Evolutionary conservation across 2,113 vertebrate species (phyloP), one percentile per base, ranked within the genome.

Genomic region (Oreochromis spilurus): DNA sequence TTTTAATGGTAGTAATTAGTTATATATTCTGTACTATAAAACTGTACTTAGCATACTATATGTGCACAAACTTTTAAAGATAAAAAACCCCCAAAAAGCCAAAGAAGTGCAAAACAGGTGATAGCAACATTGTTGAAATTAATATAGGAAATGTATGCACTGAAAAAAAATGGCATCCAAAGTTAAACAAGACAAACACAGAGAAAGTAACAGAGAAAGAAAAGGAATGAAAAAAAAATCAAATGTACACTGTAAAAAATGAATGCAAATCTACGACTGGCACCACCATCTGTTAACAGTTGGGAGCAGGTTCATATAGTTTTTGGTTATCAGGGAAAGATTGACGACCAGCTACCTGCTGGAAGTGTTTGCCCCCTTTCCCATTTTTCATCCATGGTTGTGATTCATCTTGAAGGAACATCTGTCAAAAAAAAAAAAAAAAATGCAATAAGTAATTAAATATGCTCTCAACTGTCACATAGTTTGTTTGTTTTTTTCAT

Each of bases 1-100:
- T 24, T 24, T 70, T 43, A 24, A 43, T 70, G 4, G 19, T 9
- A 11, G 14, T 24, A 21, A 75, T 14, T 19, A 75, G 48, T 75
- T 26, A 29, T 75, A 48, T 48, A 11, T 48, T 48, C 14, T 45
- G 9, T 36, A 45, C 7, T 43, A 26, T 72, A 2, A 72, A 3
- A 1, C 13, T 72, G 38, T 70, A 4, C n/a, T 24, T 70, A 16
- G 38, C n/a, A 45, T 62, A 62, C 5, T 62, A 7, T 45, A 72
- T 72, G 13, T 72, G 21, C 67, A 45, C 38, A 72, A 17, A 45
- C 14, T 0, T 72, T 24, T 45, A 3, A 45, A 72, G 40, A 16
- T 45, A 72, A 72, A 43, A 2, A 4, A 0, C 0, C 2, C 2
- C 8, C 29, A 10, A 26, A 43, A 72, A 72, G 13, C 67, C 21